Base-by-base conservation (phyloP, 2,888 invertebrate species). In the Synergus gifuensis region DNA sequence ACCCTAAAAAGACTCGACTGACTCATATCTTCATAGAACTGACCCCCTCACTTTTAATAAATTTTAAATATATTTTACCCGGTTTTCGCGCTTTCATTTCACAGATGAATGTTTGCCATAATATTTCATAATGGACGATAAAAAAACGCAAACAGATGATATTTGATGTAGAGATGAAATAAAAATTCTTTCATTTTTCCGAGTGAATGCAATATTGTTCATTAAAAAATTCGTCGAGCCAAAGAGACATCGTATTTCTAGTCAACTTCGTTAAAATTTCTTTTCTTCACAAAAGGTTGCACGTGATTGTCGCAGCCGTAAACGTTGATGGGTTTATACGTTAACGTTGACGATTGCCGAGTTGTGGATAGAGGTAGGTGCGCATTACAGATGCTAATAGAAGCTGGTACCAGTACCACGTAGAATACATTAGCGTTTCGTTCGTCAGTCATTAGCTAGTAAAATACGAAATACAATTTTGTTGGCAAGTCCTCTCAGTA, bases 301-400 rank as follows among this genome's bases (percentile, higher is more conserved):
- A 58, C 54, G 73, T 73, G 73, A 54, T 36, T 58, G 73, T 73
- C 73, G 78, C 78, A 82, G 54, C 86, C 86, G 87, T 89, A 90
- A 89, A 89, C 85, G 88, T 85, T 88, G 88, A 89, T 89, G 88
- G 85, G 86, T 89, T 88, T 86, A 54, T 58, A 88, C 88, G 86
- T 87, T 87, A 88, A 86, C 87, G 88, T 87, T 86, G 88, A 88
- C 87, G 87, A 84, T 86, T 76, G 82, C 86, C 84, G 84, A 84
- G 82, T 82, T 83, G 85, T 85, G 83, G 88, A 85, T 88, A 87
- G 87, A 87, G 87, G 87, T 86, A 86, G 87, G 85, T 82, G 85
- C 87, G 88, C 90, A 90, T 91, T 91, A 90, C 91, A 88, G 90
- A 91, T 91, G 91, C 89, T 90, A 91, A 91, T 90, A 89, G 88